A percentile compares a stretch with the other conserved stretches of the same genome.
Evolutionary conservation across 2,113 vertebrate species (phyloP).

Genomic region (Podilymbus podiceps): DNA sequence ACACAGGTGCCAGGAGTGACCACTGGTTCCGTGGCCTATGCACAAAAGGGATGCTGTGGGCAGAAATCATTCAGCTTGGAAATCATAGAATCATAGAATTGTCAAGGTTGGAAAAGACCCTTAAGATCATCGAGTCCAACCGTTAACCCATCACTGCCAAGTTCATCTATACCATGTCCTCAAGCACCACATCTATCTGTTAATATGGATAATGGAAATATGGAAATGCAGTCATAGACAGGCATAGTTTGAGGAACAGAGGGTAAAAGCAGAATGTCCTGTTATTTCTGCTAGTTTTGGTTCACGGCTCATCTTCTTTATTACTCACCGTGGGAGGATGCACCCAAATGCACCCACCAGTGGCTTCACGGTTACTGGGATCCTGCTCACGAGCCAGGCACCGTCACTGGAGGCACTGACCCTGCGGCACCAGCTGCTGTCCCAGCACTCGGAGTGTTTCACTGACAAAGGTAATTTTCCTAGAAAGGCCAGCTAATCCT

Average conservation of each 20-base stretch:
- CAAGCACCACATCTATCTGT: too few relatives aligned
- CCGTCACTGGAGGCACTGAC: neutral
- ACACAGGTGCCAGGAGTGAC: neutral
- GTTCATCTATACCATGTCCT: too few relatives aligned
- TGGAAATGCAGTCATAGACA: neutral
- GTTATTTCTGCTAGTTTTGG: neutral
- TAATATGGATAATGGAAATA: too few relatives aligned
- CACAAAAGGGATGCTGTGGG: neutral
- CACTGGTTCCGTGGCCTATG: neutral
- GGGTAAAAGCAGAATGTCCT: neutral
- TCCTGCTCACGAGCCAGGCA: neutral
- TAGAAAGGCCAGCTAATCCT: neutral
- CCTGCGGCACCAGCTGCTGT: rapidly evolving
- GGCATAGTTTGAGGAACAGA: neutral
- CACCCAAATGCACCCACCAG: neutral
- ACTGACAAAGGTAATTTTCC: neutral
- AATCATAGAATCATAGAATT: too few relatives aligned
- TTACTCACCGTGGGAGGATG: neutral
- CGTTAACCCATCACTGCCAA: too few relatives aligned
- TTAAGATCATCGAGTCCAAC: too few relatives aligned
- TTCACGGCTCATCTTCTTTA: neutral
- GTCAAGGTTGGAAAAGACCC: too few relatives aligned
- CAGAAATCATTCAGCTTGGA: neutral
- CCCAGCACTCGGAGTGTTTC: neutral
- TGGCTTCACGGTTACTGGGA: neutral